Conservation (phyloP, 1,140 invertebrate species). For the Bombus pyrosoma region DNA sequence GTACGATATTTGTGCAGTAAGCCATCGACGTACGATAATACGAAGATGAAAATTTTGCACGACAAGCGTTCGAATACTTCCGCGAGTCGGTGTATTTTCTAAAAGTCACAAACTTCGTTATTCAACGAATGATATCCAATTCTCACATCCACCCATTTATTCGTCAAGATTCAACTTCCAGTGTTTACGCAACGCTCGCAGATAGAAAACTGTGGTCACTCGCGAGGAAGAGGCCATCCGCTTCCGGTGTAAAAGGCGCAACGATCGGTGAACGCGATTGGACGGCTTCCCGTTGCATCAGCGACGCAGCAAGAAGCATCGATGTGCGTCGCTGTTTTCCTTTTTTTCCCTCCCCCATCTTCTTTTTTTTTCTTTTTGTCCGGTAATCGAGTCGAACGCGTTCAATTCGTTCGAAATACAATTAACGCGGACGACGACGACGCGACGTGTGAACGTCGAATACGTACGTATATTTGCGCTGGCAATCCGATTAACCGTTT, state of each 20-base stretch:
- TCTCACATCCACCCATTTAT: background rate
- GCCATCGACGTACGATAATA: too few relatives aligned
- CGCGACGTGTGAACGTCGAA: slow-evolving; percentile 13
- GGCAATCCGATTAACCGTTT: slow-evolving; percentile 23
- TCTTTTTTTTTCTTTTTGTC: background rate
- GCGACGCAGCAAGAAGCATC: background rate
- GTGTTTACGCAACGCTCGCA: background rate
- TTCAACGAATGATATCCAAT: too few relatives aligned
- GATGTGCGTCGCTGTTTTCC: background rate
- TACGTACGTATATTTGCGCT: slow-evolving; percentile 2
- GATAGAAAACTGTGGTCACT: background rate
- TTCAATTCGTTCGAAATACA: slow-evolving; percentile 20
- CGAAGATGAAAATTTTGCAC: too few relatives aligned
- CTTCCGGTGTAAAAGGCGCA: slow-evolving; percentile 7
- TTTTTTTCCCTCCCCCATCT: too few relatives aligned
- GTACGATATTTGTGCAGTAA: too few relatives aligned
- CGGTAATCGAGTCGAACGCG: slow-evolving; percentile 3
- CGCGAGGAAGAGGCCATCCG: background rate
- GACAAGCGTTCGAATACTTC: too few relatives aligned
- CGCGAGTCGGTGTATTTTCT: too few relatives aligned
- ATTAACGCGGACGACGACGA: slow-evolving; percentile 11
- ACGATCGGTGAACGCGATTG: slow-evolving; percentile 6
- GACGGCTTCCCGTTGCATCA: slow-evolving; percentile 21
- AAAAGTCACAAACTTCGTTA: too few relatives aligned
- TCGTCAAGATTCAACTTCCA: too few relatives aligned